Evolutionary conservation across 2,888 invertebrate genomes (phyloP).

Genomic region (Poecilobothrus nobilitatus): DNA sequence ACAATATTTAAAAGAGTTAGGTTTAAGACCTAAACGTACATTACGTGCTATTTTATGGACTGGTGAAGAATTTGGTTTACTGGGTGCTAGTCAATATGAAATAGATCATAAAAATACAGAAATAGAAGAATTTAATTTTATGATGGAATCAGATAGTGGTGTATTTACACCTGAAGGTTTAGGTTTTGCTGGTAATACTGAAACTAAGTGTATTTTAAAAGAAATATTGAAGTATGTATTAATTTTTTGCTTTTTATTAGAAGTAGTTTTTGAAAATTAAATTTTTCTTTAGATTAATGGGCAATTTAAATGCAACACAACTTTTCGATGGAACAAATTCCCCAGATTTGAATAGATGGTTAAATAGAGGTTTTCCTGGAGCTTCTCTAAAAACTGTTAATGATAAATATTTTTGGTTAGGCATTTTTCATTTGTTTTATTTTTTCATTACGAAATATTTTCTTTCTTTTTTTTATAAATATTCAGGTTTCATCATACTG

Average conservation of each 20-base stretch:
- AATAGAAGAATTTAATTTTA: slow-evolving; percentile 57
- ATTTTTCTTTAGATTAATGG: slow-evolving; percentile 43
- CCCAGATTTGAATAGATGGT: slow-evolving; percentile 60
- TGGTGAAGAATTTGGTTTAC: slow-evolving; percentile 63
- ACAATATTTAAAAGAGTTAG: slow-evolving; percentile 55
- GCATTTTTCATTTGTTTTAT: too few relatives aligned
- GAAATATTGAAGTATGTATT: slow-evolving; percentile 52
- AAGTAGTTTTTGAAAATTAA: too few relatives aligned
- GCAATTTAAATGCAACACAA: slow-evolving; percentile 58
- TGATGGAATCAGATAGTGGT: slow-evolving; percentile 77
- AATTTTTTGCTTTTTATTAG: too few relatives aligned
- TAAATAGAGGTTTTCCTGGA: slow-evolving; percentile 58
- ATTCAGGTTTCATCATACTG: slow-evolving; percentile 56
- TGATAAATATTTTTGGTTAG: slow-evolving; percentile 54
- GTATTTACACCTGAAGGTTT: slow-evolving; percentile 62
- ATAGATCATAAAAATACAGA: slow-evolving; percentile 38
- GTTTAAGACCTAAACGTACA: slow-evolving; percentile 60
- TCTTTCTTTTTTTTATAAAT: too few relatives aligned
- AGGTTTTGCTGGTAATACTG: slow-evolving; percentile 52
- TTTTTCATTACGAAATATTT: too few relatives aligned
- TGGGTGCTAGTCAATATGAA: slow-evolving; percentile 59
- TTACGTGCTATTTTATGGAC: slow-evolving; percentile 72
- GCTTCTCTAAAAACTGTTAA: slow-evolving; percentile 59
- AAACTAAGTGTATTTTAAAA: slow-evolving; percentile 57
- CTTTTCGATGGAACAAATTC: slow-evolving; percentile 47